A percentile compares a stretch with the other conserved stretches of the same genome.
These are phyloP conservation scores for Hapalemur alaotrensis DNA, from an alignment of 2,797 vertebrate genomes.

Conservation along the genomic window DNA sequence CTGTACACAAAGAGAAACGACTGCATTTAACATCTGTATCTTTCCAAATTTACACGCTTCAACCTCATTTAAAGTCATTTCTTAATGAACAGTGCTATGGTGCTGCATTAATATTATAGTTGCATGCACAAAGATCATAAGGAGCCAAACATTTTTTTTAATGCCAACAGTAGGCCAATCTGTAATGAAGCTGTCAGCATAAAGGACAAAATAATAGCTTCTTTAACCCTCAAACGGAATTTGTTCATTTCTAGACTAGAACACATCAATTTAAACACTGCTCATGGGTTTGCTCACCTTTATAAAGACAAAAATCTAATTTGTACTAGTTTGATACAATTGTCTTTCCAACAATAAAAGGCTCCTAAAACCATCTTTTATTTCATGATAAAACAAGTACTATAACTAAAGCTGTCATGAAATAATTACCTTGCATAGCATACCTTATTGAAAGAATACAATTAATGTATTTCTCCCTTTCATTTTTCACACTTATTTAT, in stretches of 20 bases:
- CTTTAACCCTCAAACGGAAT: slow-evolving; percentile 89
- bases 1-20: slow-evolving; percentile 83
- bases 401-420: slow-evolving; percentile 85
- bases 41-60: slow-evolving; percentile 85
- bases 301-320: slow-evolving; percentile 90
- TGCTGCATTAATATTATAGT: slow-evolving; percentile 87
- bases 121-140: slow-evolving; percentile 86
- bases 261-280: slow-evolving; percentile 87
- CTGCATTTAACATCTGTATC: slow-evolving; percentile 88
- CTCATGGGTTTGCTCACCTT: slow-evolving; percentile 89
- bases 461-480: slow-evolving; percentile 84
- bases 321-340: slow-evolving; percentile 88
- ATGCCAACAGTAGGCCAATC: slow-evolving; percentile 88
- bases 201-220: slow-evolving; percentile 89
- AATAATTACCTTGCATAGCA: slow-evolving; percentile 86
- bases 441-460: slow-evolving; percentile 84
- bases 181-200: slow-evolving; percentile 88
- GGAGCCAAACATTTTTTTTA: slow-evolving; percentile 88
- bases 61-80: slow-evolving; percentile 87
- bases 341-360: slow-evolving; percentile 87
- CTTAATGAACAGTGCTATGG: slow-evolving; percentile 87
- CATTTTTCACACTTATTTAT: slow-evolving; percentile 83
- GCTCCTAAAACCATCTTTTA: slow-evolving; percentile 85
- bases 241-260: slow-evolving; percentile 86
- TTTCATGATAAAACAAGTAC: slow-evolving; percentile 87